Base-by-base conservation (phyloP, 2,888 invertebrate genomes). In the Andrena minutula region DNA sequence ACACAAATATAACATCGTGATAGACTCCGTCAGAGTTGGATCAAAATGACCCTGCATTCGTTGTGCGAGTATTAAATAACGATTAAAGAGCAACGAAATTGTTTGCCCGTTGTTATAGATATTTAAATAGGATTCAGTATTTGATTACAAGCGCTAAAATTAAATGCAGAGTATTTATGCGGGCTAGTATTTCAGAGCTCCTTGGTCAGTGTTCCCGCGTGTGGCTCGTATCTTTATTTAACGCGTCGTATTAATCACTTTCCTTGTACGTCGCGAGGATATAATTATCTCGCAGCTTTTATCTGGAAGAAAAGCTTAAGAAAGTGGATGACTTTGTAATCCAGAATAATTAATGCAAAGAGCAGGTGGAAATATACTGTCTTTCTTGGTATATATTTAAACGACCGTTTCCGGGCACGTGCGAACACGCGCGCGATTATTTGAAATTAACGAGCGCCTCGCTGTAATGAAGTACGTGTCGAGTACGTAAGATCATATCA, bases 361-460 rank as follows among this genome's bases (percentile, higher is more conserved):
- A 70, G 82, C 69, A 73, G 76, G 74, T 82, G 73, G 71, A 74
- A 63, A 70, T 77, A 63, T 71, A 63, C 69, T 51, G 63, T 32
- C 61, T 64, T 77, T 47, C 53, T 53, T 35, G 78, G 64, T 78
- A 71, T 75, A 83, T 77, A 83, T 82, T 83, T 83, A 72, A 83
- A 61, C 83, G 65, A 35, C n/a, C 71, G 79, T 79, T 83, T 83
- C 83, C 83, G 83, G 78, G 83, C 83, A 83, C 83, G 83, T 83
- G 83, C 75, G 71, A 75, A 70, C 68, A 71, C 23, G 73, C 65
- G 60, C 82, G 82, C 82, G 73, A 77, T 77, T 82, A 83, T 83
- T 83, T 79, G 83, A 82, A 83, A 73, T 83, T 82, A 83, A 83
- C 74, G 75, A 78, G 82, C 76, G 71, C 35, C 69, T 26, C 66